Evolutionary conservation across 1,140 invertebrate genomes (phyloP).

Genomic region (Aphelinus atriplicis): DNA sequence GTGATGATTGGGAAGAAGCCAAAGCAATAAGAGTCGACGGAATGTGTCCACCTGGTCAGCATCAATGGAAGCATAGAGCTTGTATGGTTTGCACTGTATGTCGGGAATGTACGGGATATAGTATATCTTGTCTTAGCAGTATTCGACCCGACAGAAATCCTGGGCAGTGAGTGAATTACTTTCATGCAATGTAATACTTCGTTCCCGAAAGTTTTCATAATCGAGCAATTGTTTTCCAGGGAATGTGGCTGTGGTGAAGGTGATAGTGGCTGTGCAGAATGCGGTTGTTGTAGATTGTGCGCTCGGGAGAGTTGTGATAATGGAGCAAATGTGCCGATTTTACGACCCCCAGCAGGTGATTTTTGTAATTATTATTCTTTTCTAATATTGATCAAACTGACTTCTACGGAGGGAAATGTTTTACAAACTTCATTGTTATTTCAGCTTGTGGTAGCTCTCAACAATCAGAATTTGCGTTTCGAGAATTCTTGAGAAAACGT

Average conservation of each 20-base stretch:
- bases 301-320: slow-evolving; percentile 76
- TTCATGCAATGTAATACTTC: slow-evolving; percentile 20
- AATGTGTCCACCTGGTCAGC: slow-evolving; percentile 76
- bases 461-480: slow-evolving; percentile 50
- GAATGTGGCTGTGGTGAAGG: slow-evolving; percentile 96
- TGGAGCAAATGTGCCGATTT: slow-evolving; percentile 58
- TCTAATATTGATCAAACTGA: too few relatives aligned
- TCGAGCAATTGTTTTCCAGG: slow-evolving; percentile 62
- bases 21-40: slow-evolving; percentile 55
- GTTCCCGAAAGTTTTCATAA: slow-evolving; percentile 6
- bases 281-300: slow-evolving; percentile 91
- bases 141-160: slow-evolving; percentile 82
- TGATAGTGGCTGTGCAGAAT: slow-evolving; percentile 91
- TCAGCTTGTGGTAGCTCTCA: slow-evolving; percentile 66
- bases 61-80: slow-evolving; percentile 83
- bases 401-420: too few relatives aligned
- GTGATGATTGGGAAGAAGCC: slow-evolving; percentile 71
- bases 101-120: slow-evolving; percentile 94
- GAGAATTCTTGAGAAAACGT: slow-evolving; percentile 69
- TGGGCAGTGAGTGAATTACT: slow-evolving; percentile 78
- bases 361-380: slow-evolving; percentile 46
- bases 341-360: slow-evolving; percentile 66
- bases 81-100: slow-evolving; percentile 93
- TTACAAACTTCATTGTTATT: not conserved
- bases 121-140: slow-evolving; percentile 83